Evolutionary conservation across 2,888 invertebrate species (phyloP).

Genomic region (Ariolimax columbianus): DNA sequence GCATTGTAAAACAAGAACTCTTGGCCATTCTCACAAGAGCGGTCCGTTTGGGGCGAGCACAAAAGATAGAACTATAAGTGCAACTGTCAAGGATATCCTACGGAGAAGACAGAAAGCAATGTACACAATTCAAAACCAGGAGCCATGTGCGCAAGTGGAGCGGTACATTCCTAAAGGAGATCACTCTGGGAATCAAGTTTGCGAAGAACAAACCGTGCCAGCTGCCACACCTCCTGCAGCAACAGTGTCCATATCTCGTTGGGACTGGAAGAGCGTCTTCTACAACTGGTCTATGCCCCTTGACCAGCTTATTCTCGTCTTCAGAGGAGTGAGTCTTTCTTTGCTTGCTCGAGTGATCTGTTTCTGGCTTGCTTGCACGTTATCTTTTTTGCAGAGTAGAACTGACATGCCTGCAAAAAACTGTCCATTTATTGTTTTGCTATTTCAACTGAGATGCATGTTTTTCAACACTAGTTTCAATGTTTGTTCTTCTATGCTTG

Average conservation of each 20-base stretch:
- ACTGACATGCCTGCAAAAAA: not conserved
- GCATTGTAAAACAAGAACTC: not conserved
- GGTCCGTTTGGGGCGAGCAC: not conserved
- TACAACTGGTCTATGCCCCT: constrained; percentile 55
- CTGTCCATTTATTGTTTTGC: not conserved
- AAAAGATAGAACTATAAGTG: constrained; percentile 33
- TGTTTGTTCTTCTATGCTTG: not conserved
- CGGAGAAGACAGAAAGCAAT: constrained; percentile 29
- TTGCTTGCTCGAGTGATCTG: constrained; percentile 6
- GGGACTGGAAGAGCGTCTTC: constrained; percentile 58
- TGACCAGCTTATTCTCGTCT: constrained; percentile 52
- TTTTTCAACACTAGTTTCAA: not conserved
- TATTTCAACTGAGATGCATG: not conserved
- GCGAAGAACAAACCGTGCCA: not conserved
- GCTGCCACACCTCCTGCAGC: not conserved
- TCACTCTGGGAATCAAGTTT: not conserved
- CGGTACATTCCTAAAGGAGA: not conserved
- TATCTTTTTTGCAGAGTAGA: not conserved
- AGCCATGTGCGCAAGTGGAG: not conserved
- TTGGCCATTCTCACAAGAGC: not conserved
- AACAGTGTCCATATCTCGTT: constrained; percentile 46
- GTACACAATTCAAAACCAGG: constrained; percentile 11
- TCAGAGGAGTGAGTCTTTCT: constrained; percentile 54
- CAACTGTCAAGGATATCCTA: constrained; percentile 44
- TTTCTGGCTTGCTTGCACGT: constrained; percentile 10